Conservation (phyloP, 2,888 invertebrate species). For the Alsophila aescularia region DNA sequence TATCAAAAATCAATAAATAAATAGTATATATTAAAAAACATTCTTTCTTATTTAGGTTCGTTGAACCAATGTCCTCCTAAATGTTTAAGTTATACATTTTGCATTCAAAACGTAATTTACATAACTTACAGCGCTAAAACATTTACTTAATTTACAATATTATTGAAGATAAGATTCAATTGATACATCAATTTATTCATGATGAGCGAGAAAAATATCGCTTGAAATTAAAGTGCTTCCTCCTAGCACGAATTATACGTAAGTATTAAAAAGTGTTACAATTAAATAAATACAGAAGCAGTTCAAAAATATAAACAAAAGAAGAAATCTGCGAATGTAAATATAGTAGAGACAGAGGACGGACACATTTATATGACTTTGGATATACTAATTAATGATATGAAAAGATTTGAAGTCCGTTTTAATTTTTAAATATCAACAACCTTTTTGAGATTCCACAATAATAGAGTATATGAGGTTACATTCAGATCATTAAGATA, state of each 20-base stretch:
- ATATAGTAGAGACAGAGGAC: conserved; percentile 1
- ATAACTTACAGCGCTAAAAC: not conserved
- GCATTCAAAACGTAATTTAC: not conserved
- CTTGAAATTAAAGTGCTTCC: not conserved
- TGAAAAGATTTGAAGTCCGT: not conserved
- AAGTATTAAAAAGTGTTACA: not conserved
- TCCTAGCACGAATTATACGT: not conserved
- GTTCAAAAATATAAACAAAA: not conserved
- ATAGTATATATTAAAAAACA: conserved; percentile 77
- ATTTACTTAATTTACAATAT: not conserved
- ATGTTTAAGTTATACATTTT: conserved; percentile 12
- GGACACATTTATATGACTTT: conserved; percentile 5
- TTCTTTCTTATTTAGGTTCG: conserved; percentile 37
- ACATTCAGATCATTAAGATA: conserved; percentile 7
- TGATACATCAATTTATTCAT: not conserved
- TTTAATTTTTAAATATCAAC: not conserved
- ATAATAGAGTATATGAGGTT: not conserved
- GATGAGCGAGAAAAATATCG: not conserved
- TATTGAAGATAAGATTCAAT: not conserved
- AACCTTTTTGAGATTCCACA: conserved; percentile 3
- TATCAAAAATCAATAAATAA: conserved; percentile 79
- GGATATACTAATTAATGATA: not conserved
- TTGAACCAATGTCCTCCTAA: conserved; percentile 26
- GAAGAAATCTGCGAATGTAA: not conserved
- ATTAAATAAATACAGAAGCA: not conserved